Conservation (phyloP, 1,140 invertebrate species). For the Drosophila kikkawai region DNA sequence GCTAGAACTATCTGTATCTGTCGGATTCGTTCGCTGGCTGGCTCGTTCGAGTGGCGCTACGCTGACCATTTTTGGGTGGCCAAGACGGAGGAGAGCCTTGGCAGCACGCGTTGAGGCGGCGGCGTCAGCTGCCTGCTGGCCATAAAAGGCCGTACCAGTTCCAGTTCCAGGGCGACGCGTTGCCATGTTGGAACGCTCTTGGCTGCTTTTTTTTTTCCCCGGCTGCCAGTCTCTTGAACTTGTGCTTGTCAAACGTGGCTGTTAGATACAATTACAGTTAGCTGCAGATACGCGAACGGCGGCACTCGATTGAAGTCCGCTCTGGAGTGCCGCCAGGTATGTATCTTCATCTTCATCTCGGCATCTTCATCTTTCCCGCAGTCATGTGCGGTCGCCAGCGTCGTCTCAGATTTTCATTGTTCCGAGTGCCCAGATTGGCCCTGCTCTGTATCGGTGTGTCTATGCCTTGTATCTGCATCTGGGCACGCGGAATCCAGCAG, state of each 20-base stretch:
- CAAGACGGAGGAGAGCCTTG: conserved; percentile 15
- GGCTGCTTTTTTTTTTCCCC: background rate
- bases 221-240: conserved; percentile 15
- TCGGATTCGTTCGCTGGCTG: conserved; percentile 29
- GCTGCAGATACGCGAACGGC: conserved; percentile 53
- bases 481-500: conserved; percentile 28
- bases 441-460: conserved; percentile 19
- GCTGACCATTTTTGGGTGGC: conserved; percentile 81
- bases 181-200: conserved; percentile 46
- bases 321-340: conserved; percentile 62
- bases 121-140: conserved; percentile 45
- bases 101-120: conserved; percentile 60
- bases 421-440: conserved; percentile 48
- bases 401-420: conserved; percentile 67
- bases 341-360: conserved; percentile 63
- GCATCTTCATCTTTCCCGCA: conserved; percentile 51
- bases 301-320: conserved; percentile 53
- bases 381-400: conserved; percentile 62
- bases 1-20: conserved; percentile 41
- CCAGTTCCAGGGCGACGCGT: conserved; percentile 75
- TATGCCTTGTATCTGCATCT: conserved; percentile 36
- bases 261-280: conserved; percentile 83
- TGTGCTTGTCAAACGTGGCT: conserved; percentile 70
- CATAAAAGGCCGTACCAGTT: conserved; percentile 80
- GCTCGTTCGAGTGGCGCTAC: conserved; percentile 69